A percentile compares a stretch with the other conserved stretches of the same genome.
These are phyloP conservation scores for Araneus ventricosus DNA, from an alignment of 1,140 invertebrate genomes.

Conservation along the genomic window DNA sequence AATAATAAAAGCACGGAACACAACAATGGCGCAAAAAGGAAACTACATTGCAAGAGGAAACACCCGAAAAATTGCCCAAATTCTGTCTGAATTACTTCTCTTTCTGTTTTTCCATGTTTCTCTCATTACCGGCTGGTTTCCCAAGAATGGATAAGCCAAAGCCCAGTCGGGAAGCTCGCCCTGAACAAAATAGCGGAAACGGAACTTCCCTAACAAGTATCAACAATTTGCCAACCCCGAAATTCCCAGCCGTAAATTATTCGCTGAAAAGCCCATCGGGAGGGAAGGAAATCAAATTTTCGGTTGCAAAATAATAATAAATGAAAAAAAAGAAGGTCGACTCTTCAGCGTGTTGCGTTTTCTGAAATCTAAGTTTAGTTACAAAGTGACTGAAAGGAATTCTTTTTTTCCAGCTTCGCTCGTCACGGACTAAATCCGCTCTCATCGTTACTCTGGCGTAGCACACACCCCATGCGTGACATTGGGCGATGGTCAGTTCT, in stretches of 20 bases:
- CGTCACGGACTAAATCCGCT: conserved; percentile 22
- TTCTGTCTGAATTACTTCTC: not conserved
- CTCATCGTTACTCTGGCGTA: conserved; percentile 5
- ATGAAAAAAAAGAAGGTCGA: conserved; percentile 3
- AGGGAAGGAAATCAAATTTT: not conserved
- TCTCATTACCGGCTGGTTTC: not conserved
- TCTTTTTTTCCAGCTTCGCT: not conserved
- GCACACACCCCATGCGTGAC: conserved; percentile 20
- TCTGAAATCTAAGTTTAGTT: conserved; percentile 24
- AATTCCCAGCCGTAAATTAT: conserved; percentile 5
- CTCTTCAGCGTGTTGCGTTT: not conserved
- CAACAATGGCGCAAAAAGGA: not conserved
- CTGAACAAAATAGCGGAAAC: conserved; percentile 8
- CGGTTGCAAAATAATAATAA: not conserved
- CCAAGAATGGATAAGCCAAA: not conserved
- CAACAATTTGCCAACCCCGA: not conserved
- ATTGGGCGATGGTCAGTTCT: conserved; percentile 24
- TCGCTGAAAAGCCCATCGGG: not conserved
- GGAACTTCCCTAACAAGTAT: not conserved
- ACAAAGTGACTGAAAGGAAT: conserved; percentile 28
- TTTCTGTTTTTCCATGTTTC: not conserved
- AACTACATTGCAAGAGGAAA: not conserved
- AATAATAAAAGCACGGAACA: not conserved
- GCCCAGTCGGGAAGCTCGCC: not conserved
- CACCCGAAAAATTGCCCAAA: not conserved